Conservation (phyloP, 2,888 invertebrate genomes). For the Herminia tarsipennalis region DNA sequence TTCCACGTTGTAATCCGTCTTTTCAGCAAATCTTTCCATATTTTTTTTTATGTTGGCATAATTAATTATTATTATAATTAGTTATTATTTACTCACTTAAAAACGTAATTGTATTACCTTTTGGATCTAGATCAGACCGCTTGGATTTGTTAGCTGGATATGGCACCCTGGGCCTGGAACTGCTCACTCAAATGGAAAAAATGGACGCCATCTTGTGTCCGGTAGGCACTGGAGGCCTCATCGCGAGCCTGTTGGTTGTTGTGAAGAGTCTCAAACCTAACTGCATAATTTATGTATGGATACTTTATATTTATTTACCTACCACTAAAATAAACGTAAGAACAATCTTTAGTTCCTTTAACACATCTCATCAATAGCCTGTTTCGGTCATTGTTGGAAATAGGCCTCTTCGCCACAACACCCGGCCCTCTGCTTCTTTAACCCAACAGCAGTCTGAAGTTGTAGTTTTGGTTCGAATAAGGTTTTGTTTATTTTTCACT, state of each 20-base stretch:
- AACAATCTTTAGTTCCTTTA: not conserved
- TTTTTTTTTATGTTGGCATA: not conserved
- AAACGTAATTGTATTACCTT: too few species aligned
- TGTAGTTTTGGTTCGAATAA: not conserved
- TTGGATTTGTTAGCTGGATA: conserved; percentile 60
- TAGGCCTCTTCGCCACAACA: too few species aligned
- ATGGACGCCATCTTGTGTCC: conserved; percentile 62
- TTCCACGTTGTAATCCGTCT: too few species aligned
- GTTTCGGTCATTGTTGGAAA: not conserved
- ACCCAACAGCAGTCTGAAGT: too few species aligned
- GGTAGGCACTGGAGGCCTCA: conserved; percentile 58
- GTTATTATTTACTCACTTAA: too few species aligned
- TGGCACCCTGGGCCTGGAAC: conserved; percentile 59
- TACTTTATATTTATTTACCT: not conserved
- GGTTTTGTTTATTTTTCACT: conserved; percentile 3
- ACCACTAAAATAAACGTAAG: not conserved
- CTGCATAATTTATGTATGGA: conserved; percentile 57
- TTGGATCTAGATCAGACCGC: conserved; percentile 48
- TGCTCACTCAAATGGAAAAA: conserved; percentile 55
- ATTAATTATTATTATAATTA: not conserved
- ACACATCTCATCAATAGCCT: not conserved
- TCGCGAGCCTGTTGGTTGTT: conserved; percentile 55
- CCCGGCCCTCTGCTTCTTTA: too few species aligned
- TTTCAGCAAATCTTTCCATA: not conserved
- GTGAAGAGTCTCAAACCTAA: conserved; percentile 60